Conservation (phyloP, 2,113 vertebrate genomes). For the Gracilinanus agilis region DNA sequence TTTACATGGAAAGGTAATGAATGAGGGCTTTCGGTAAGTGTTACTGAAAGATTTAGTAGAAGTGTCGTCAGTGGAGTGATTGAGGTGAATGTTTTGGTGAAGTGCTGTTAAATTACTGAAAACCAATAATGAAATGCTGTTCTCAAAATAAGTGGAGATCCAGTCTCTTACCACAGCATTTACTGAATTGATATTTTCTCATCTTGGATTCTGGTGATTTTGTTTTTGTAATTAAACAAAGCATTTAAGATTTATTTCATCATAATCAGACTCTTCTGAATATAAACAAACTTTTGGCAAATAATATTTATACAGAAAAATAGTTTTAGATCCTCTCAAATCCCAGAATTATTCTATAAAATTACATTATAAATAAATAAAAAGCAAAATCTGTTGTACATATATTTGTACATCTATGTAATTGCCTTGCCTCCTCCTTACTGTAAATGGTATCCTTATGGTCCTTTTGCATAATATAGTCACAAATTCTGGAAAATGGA, state of each 20-base stretch:
- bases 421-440: constrained; percentile 86
- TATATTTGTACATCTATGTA: constrained; percentile 88
- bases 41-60: constrained; percentile 83
- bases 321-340: constrained; percentile 90
- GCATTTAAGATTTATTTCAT: constrained; percentile 87
- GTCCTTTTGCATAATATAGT: constrained; percentile 87
- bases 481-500: constrained; percentile 86
- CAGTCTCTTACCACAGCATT: constrained; percentile 81
- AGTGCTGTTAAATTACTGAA: constrained; percentile 83
- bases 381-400: constrained; percentile 90
- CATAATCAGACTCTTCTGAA: constrained; percentile 87
- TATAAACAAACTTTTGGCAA: constrained; percentile 91
- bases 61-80: constrained; percentile 81
- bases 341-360: constrained; percentile 90
- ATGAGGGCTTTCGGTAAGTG: constrained; percentile 81
- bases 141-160: constrained; percentile 78
- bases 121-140: constrained; percentile 83
- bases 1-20: constrained; percentile 84
- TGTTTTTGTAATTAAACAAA: constrained; percentile 86
- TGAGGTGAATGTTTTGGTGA: constrained; percentile 86
- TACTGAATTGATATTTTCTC: constrained; percentile 82
- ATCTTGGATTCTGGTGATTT: constrained; percentile 86
- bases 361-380: constrained; percentile 92
- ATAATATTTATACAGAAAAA: constrained; percentile 91
- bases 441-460: constrained; percentile 84